phyloP scores from a whole-genome alignment of 2,113 vertebrate genomes.

The Sciurus niger region DNA sequence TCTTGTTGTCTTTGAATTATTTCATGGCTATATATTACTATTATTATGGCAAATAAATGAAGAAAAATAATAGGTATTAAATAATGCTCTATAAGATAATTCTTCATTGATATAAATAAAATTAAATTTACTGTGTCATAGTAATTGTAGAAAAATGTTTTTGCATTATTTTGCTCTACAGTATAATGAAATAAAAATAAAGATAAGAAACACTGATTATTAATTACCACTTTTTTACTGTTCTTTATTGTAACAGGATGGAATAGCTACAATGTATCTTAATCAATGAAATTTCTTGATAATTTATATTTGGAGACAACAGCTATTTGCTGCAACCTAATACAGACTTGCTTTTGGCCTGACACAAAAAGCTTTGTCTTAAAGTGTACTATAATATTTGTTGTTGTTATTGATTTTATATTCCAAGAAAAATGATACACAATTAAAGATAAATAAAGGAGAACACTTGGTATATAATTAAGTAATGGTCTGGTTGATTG shows the following conservation, averaged over 20 bases:
- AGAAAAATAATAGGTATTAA: not conserved
- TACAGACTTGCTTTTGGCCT: not conserved
- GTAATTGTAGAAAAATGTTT: not conserved
- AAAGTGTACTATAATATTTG: not conserved
- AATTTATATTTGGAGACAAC: not conserved
- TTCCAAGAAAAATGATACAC: not conserved
- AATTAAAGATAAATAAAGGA: not conserved
- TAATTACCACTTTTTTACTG: not conserved
- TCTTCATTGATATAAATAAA: slow-evolving; percentile 25
- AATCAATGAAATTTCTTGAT: not conserved
- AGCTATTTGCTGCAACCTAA: not conserved
- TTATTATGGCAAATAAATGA: not conserved
- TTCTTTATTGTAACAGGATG: not conserved
- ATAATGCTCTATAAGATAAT: not conserved
- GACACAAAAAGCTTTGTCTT: not conserved
- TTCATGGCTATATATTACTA: not conserved
- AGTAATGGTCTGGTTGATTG: not conserved
- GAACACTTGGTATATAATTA: not conserved
- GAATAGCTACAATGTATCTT: not conserved
- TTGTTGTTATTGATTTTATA: not conserved
- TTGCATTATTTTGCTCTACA: not conserved
- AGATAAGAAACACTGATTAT: not conserved
- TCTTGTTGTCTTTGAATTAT: not conserved
- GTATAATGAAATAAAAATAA: not conserved
- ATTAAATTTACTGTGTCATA: not conserved